phyloP scores from a whole-genome alignment of 2,797 vertebrate species.

The Zenarchopterus dispar region DNA sequence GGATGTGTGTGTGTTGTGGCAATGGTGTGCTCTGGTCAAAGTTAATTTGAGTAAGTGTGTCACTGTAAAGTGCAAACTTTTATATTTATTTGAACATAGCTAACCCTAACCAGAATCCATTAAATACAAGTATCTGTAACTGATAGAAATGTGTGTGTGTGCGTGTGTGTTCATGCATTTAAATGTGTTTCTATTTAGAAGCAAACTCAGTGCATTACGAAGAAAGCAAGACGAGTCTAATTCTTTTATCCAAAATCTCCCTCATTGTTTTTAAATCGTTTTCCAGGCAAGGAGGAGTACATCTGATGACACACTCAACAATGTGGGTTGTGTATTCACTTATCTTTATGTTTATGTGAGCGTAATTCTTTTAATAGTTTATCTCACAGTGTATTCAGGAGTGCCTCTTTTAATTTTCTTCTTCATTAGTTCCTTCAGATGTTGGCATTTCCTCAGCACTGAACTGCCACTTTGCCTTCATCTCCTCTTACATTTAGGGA shows the following conservation, averaged over 20 bases:
- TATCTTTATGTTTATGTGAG: conserved; percentile 1
- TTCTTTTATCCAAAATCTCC: conserved; percentile 18
- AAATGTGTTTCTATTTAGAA: not conserved
- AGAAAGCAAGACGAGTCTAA: conserved; percentile 27
- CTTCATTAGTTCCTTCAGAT: conserved; percentile 46
- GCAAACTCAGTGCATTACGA: conserved; percentile 2
- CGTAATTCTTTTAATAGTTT: conserved; percentile 34
- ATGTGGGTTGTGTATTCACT: conserved; percentile 3
- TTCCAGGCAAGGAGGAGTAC: conserved; percentile 4
- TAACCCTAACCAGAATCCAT: no score
- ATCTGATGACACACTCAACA: no score
- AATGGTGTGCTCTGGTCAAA: no score
- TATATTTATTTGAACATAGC: no score
- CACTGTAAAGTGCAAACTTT: no score
- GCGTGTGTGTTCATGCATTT: no score
- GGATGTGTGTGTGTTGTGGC: not conserved
- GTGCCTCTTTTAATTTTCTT: conserved; percentile 51
- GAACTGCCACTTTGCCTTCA: conserved; percentile 34
- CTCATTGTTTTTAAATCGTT: conserved; percentile 35
- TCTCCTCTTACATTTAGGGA: conserved; percentile 44
- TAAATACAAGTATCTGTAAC: no score
- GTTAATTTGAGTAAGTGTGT: no score
- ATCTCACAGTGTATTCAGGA: conserved; percentile 1
- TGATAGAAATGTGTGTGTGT: no score
- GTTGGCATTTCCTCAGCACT: conserved; percentile 2